Conservation (phyloP, 2,113 vertebrate species). For the Sebastes fasciatus region DNA sequence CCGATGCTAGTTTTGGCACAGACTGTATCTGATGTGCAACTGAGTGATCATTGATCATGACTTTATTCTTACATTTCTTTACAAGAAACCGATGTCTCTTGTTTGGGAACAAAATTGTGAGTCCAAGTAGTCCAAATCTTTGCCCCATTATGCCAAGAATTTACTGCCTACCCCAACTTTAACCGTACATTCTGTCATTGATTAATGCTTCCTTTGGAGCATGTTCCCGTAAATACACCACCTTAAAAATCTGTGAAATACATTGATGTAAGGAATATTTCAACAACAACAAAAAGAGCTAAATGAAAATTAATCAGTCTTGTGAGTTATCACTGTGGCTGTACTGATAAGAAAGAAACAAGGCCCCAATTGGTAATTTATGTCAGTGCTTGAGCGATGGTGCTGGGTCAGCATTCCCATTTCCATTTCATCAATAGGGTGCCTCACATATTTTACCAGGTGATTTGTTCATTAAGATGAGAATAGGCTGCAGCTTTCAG, state of each 20-base stretch:
- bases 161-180: too few species aligned
- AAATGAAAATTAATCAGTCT: slow-evolving; percentile 73
- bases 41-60: background rate
- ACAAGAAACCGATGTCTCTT: background rate
- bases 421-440: slow-evolving; percentile 78
- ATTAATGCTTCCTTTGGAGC: background rate
- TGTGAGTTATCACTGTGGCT: slow-evolving; percentile 57
- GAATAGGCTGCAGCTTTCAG: slow-evolving; percentile 65
- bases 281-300: slow-evolving; percentile 14
- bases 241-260: slow-evolving; percentile 2
- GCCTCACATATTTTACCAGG: slow-evolving; percentile 73
- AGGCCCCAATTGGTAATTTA: slow-evolving; percentile 69
- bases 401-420: slow-evolving; percentile 78
- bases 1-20: background rate
- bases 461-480: slow-evolving; percentile 76
- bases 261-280: slow-evolving; percentile 36
- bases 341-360: slow-evolving; percentile 65
- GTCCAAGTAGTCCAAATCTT: background rate
- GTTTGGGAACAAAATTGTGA: background rate
- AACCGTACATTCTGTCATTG: background rate
- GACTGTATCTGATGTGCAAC: background rate
- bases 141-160: too few species aligned
- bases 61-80: background rate
- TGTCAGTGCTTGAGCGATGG: slow-evolving; percentile 60
- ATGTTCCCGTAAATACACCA: background rate